A percentile compares a stretch with the other conserved stretches of the same genome.
Conservation (phyloP, 2,113 vertebrate genomes). For the Peromyscus leucopus region DNA sequence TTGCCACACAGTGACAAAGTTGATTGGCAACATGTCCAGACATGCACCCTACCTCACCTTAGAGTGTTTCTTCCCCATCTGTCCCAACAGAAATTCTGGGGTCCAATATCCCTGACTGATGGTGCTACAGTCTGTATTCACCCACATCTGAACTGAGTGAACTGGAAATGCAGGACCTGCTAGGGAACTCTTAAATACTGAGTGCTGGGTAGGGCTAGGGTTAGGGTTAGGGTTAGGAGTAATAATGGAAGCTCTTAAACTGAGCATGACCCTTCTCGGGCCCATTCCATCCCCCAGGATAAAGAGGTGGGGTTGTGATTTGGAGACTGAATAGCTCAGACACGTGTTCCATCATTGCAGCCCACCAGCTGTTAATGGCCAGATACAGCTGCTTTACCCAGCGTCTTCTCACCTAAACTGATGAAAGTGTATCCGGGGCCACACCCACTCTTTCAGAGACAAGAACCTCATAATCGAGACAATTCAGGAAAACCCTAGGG, state of each 20-base stretch:
- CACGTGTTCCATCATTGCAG: neutral
- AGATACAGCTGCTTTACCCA: neutral
- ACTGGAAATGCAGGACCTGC: neutral
- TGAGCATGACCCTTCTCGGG: neutral
- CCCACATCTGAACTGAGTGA: neutral
- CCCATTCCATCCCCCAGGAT: neutral
- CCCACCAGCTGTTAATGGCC: neutral
- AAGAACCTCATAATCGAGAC: neutral
- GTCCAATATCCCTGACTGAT: too few species aligned
- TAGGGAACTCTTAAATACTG: neutral
- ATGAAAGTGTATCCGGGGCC: accelerated
- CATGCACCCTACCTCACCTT: neutral
- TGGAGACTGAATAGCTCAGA: neutral
- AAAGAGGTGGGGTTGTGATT: neutral
- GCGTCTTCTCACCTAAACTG: neutral
- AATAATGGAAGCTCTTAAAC: neutral
- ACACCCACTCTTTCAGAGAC: neutral
- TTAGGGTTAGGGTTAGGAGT: too few species aligned
- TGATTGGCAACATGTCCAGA: neutral
- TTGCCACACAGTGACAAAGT: neutral
- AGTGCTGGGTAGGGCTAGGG: neutral
- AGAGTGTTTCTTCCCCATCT: neutral
- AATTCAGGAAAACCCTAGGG: neutral
- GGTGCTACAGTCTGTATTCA: neutral
- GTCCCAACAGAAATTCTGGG: neutral